These are phyloP conservation scores for Plagiodera versicolora DNA, from an alignment of 2,888 invertebrate species.

Conservation along the genomic window DNA sequence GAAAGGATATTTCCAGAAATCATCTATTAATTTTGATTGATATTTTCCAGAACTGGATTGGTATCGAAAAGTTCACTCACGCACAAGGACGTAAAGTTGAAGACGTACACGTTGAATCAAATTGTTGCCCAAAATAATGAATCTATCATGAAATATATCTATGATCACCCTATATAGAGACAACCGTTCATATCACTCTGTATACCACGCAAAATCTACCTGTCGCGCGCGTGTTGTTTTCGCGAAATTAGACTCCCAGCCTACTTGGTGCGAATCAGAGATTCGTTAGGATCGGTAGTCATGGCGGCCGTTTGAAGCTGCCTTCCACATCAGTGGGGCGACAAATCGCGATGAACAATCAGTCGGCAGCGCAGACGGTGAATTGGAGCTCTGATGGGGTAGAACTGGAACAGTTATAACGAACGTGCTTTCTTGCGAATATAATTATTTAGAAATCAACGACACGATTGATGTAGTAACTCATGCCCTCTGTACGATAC, in stretches of 20 bases:
- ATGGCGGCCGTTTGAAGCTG: slow-evolving; percentile 48
- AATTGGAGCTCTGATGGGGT: neutral
- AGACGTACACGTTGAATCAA: too few relatives aligned
- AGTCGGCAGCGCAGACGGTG: neutral
- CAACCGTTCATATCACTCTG: too few relatives aligned
- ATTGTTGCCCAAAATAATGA: too few relatives aligned
- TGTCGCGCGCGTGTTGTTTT: slow-evolving; percentile 24
- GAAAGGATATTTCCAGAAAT: too few relatives aligned
- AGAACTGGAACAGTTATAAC: neutral
- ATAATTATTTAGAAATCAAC: neutral
- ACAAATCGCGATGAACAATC: slow-evolving; percentile 15
- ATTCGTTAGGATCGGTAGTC: slow-evolving; percentile 51
- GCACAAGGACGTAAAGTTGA: too few relatives aligned
- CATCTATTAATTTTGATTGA: too few relatives aligned
- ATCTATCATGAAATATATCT: too few relatives aligned
- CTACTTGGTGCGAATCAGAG: slow-evolving; percentile 46
- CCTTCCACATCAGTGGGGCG: slow-evolving; percentile 47
- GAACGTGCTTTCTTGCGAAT: neutral
- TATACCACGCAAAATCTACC: slow-evolving; percentile 11
- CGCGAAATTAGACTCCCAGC: slow-evolving; percentile 42
- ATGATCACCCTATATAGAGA: too few relatives aligned
- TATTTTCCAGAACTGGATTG: too few relatives aligned
- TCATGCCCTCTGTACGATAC: too few relatives aligned
- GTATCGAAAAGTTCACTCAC: too few relatives aligned
- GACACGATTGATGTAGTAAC: neutral